Conservation (phyloP, 2,888 invertebrate genomes). For the Metacarcinus magister region DNA sequence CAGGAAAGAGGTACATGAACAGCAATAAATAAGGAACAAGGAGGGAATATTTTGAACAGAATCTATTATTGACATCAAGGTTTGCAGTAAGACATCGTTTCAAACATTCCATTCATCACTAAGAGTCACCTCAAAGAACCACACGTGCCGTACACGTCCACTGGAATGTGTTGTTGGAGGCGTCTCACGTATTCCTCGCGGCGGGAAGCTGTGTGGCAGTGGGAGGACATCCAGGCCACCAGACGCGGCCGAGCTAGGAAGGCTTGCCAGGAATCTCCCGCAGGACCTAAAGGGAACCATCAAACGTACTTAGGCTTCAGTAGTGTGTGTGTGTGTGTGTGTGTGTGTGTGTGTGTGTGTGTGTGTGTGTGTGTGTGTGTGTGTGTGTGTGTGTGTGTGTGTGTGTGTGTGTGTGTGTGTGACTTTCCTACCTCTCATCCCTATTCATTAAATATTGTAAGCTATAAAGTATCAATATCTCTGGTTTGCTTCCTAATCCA, state of each 20-base stretch:
- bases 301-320: background rate
- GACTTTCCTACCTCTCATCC: background rate
- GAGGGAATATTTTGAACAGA: background rate
- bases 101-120: background rate
- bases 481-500: too few species aligned
- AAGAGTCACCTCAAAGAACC: slow-evolving; percentile 60
- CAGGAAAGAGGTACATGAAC: background rate
- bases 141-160: slow-evolving; percentile 69
- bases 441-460: too few species aligned
- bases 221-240: slow-evolving; percentile 74
- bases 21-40: background rate
- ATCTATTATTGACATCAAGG: background rate
- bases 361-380: background rate
- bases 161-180: slow-evolving; percentile 53
- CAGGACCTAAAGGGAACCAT: background rate
- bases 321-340: background rate
- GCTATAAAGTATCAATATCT: too few species aligned
- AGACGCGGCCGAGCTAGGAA: slow-evolving; percentile 47
- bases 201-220: slow-evolving; percentile 67
- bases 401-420: slow-evolving; percentile 44
- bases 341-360: background rate
- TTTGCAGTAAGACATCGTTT: background rate
- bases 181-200: slow-evolving; percentile 69
- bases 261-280: slow-evolving; percentile 11
- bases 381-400: slow-evolving; percentile 44